Conservation (phyloP, 2,888 invertebrate genomes). For the Amphiduros pacificus region DNA sequence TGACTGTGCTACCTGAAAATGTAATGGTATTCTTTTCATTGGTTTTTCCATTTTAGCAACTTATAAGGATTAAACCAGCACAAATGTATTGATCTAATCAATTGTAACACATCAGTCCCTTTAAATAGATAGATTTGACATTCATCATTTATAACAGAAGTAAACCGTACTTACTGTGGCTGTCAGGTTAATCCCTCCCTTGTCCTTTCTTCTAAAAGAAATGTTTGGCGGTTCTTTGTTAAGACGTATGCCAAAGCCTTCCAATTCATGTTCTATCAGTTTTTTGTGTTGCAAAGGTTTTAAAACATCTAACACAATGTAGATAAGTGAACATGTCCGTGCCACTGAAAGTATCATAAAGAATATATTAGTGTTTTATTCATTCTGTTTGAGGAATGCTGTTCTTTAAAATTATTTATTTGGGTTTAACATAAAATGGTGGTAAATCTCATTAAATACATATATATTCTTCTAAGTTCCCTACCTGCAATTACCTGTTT, state of each 20-base stretch:
- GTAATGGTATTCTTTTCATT: too few relatives aligned
- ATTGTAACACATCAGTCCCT: too few relatives aligned
- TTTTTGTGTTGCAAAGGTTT: constrained; percentile 97
- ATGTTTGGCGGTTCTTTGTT: constrained; percentile 98
- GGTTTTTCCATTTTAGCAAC: too few relatives aligned
- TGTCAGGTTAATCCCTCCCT: constrained; percentile 91
- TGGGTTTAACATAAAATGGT: too few relatives aligned
- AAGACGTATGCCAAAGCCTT: constrained; percentile 93
- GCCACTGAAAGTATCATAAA: constrained; percentile 76
- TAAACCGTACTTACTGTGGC: constrained; percentile 41
- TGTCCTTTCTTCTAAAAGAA: constrained; percentile 93
- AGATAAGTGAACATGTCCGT: constrained; percentile 94
- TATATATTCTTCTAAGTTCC: not conserved
- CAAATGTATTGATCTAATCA: too few relatives aligned
- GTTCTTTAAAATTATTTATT: too few relatives aligned
- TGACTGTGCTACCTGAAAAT: constrained; percentile 69
- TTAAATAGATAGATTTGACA: too few relatives aligned
- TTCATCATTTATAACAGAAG: too few relatives aligned
- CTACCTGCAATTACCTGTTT: constrained; percentile 90
- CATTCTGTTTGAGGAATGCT: too few relatives aligned
- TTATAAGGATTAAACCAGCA: too few relatives aligned
- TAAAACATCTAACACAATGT: constrained; percentile 94
- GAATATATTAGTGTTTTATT: too few relatives aligned
- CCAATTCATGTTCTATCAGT: constrained; percentile 94
- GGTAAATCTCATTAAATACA: too few relatives aligned